Base-by-base conservation (phyloP, 2,797 vertebrate species). In the Acanthurus leucopareius region DNA sequence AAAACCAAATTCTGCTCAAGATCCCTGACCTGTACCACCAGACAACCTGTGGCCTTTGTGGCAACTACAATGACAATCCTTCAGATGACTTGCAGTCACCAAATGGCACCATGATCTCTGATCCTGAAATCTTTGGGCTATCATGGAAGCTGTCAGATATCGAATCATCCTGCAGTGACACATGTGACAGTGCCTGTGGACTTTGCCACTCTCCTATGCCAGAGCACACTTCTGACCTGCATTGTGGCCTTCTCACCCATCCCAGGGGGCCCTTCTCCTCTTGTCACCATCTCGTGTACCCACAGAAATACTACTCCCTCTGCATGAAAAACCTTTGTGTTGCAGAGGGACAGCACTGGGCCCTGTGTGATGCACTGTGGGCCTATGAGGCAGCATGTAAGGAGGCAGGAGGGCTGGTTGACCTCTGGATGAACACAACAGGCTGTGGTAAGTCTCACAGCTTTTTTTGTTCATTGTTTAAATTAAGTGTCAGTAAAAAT, bases 391-490 rank as follows among this genome's bases (percentile, higher is more conserved):
- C 63, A 16, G 74, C 86, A 42, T 91, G 91, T 44, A 85, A 86
- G 20, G 63, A 13, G n/a, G 68, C 48, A 0, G 75, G 87, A 48
- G 68, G 81, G 10, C 10, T 25, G 0, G 3, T 82, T 32, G 44
- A 42, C 45, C 45, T 48, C 28, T 92, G 90, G 89, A 92, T 63
- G 42, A 85, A 79, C 19, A 38, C 3, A 1, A 80, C 60, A 47
- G 80, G 60, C 40, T 92, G 91, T 45, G 61, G 83, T 91, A 69
- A 91, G 89, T 56, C 44, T n/a, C 17, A 65, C 10, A 67, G 16
- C 38, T 52, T n/a, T n/a, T n/a, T n/a, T 59, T 0, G 42, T 73
- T 8, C 7, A 67, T n/a, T 64, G 14, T 71, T 65, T 68, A 32
- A 25, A 69, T 68, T 28, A 38, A 35, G 51, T 2, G 0, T 44